Percentiles rank a stretch among this genome's conserved stretches.
Evolutionary conservation across 1,140 invertebrate genomes (phyloP).

Genomic region (Saccostrea glomerata): DNA sequence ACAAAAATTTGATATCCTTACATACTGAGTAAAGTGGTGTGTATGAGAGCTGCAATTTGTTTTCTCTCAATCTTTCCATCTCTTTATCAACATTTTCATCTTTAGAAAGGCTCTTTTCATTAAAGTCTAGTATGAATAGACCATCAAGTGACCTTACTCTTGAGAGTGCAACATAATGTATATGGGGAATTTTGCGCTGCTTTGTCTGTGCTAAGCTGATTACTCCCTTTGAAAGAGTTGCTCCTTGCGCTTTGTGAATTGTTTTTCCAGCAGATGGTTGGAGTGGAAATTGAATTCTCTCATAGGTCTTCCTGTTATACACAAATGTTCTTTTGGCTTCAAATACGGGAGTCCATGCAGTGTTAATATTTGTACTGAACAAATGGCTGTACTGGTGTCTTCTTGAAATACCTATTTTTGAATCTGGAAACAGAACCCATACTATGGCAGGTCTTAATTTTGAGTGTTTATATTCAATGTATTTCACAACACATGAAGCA

Average conservation of each 20-base stretch:
- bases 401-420: constrained; percentile 31
- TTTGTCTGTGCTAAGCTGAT: constrained; percentile 37
- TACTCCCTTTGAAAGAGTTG: constrained; percentile 34
- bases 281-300: constrained; percentile 52
- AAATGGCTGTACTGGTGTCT: constrained; percentile 46
- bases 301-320: constrained; percentile 34
- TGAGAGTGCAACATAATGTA: constrained; percentile 52
- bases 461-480: constrained; percentile 50
- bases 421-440: constrained; percentile 53
- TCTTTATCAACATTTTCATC: constrained; percentile 42
- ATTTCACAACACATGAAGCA: constrained; percentile 47
- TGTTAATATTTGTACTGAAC: constrained; percentile 13
- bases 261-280: constrained; percentile 48
- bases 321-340: constrained; percentile 44
- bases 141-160: constrained; percentile 37
- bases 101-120: constrained; percentile 13
- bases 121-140: constrained; percentile 48
- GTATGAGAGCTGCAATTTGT: constrained; percentile 22
- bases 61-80: constrained; percentile 44
- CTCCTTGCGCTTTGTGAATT: constrained; percentile 50
- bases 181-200: constrained; percentile 49
- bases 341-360: constrained; percentile 49
- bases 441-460: constrained; percentile 44
- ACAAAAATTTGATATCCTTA: constrained; percentile 29
- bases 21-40: constrained; percentile 31